Percentiles rank a stretch among this genome's conserved stretches.
These are phyloP conservation scores for Bradypus variegatus DNA, from an alignment of 2,797 vertebrate species.

Conservation along the genomic window DNA sequence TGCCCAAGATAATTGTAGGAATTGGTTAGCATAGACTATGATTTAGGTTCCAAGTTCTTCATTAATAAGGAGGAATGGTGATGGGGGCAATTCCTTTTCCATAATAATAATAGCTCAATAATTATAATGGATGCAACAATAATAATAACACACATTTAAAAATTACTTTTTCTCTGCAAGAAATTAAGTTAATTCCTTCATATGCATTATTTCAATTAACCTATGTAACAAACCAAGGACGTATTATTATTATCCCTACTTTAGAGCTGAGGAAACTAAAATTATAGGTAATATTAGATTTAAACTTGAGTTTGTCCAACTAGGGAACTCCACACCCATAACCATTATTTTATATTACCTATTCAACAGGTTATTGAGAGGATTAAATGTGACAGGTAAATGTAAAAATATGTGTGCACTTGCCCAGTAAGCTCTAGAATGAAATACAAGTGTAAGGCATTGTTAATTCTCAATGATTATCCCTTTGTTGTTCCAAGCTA, in stretches of 20 bases:
- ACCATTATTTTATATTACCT: background rate
- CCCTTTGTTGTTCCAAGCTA: background rate
- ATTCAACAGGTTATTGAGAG: background rate
- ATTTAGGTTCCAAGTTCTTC: background rate
- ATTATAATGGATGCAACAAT: background rate
- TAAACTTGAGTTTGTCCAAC: background rate
- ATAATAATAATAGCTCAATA: background rate
- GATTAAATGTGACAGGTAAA: background rate
- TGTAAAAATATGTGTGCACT: background rate
- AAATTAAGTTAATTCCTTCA: constrained; percentile 6
- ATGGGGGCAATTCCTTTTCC: background rate
- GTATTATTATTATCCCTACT: background rate
- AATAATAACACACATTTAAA: background rate
- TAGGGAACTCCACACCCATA: background rate
- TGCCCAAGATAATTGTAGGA: background rate
- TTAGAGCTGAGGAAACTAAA: background rate
- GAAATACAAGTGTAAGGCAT: background rate
- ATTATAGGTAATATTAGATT: background rate
- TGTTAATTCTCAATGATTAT: background rate
- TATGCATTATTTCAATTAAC: constrained; percentile 3
- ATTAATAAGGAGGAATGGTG: background rate
- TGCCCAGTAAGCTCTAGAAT: background rate
- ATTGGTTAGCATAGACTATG: background rate
- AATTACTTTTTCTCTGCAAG: background rate
- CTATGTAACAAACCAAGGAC: constrained; percentile 11